phyloP scores from a whole-genome alignment of 2,888 invertebrate genomes.

The Euspilapteryx auroguttella region DNA sequence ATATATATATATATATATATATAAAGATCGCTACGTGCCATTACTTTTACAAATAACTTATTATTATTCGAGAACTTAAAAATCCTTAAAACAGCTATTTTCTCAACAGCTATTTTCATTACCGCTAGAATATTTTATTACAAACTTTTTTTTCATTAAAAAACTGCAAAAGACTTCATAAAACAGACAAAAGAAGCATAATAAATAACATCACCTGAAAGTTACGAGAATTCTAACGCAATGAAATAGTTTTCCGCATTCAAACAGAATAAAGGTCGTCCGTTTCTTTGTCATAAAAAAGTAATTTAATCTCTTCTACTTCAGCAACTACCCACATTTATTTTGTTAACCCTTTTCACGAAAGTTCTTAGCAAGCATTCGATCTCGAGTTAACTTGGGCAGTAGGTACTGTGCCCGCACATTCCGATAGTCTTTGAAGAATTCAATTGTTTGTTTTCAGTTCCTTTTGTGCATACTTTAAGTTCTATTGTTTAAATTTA shows the following conservation, averaged over 20 bases:
- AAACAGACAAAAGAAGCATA: slow-evolving; percentile 13
- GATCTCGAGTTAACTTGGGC: slow-evolving; percentile 38
- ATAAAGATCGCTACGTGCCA: too few species aligned
- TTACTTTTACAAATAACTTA: too few species aligned
- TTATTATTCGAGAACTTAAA: too few species aligned
- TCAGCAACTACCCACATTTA: slow-evolving; percentile 25
- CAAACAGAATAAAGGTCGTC: slow-evolving; percentile 17
- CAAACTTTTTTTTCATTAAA: too few species aligned
- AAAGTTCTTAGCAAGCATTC: slow-evolving; percentile 43
- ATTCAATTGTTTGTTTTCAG: slow-evolving; percentile 41
- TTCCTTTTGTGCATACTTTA: slow-evolving; percentile 33
- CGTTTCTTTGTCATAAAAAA: slow-evolving; percentile 27
- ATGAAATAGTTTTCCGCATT: slow-evolving; percentile 9
- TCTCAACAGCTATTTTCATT: too few species aligned
- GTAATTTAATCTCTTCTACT: slow-evolving; percentile 42
- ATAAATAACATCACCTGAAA: slow-evolving; percentile 13
- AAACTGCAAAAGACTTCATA: too few species aligned
- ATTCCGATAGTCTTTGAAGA: slow-evolving; percentile 44
- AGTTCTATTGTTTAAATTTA: slow-evolving; percentile 6
- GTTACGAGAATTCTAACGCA: slow-evolving; percentile 11
- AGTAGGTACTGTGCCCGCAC: slow-evolving; percentile 39
- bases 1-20: too few species aligned
- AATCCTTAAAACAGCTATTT: too few species aligned
- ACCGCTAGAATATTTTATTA: too few species aligned
- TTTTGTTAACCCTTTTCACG: slow-evolving; percentile 48